phyloP scores from a whole-genome alignment of 1,140 invertebrate genomes.

The Heliothis subflexa region DNA sequence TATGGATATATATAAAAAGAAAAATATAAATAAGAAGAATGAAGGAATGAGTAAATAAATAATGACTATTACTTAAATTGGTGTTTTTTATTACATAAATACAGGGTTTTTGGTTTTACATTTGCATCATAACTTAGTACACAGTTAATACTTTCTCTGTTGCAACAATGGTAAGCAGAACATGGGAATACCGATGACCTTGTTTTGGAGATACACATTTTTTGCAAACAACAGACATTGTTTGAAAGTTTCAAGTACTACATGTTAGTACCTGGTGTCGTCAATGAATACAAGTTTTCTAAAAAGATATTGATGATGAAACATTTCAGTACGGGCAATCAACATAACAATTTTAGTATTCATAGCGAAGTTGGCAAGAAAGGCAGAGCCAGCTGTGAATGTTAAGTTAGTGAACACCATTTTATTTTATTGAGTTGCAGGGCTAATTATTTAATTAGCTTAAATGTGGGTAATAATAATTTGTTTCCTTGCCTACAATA shows the following conservation, averaged over 20 bases:
- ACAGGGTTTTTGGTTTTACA: slow-evolving; percentile 20
- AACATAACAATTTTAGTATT: no score
- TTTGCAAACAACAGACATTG: background rate
- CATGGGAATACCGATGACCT: slow-evolving; percentile 38
- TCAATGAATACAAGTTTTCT: no score
- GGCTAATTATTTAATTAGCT: no score
- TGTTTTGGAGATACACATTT: slow-evolving; percentile 10
- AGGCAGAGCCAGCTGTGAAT: no score
- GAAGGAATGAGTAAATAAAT: background rate
- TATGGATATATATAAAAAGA: background rate
- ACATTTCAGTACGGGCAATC: no score
- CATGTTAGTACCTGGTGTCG: no score
- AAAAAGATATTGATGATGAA: no score
- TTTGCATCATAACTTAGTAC: background rate
- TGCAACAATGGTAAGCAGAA: background rate
- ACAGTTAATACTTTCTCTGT: slow-evolving; percentile 7
- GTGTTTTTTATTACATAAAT: slow-evolving; percentile 17
- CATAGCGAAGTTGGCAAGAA: no score
- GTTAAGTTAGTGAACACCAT: no score
- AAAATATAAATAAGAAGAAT: background rate
- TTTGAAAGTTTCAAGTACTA: background rate
- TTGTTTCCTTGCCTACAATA: no score
- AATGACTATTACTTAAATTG: background rate
- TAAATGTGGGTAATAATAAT: no score
- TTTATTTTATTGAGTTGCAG: no score